Conservation (phyloP, 2,888 invertebrate genomes). For the Morpho achilles region DNA sequence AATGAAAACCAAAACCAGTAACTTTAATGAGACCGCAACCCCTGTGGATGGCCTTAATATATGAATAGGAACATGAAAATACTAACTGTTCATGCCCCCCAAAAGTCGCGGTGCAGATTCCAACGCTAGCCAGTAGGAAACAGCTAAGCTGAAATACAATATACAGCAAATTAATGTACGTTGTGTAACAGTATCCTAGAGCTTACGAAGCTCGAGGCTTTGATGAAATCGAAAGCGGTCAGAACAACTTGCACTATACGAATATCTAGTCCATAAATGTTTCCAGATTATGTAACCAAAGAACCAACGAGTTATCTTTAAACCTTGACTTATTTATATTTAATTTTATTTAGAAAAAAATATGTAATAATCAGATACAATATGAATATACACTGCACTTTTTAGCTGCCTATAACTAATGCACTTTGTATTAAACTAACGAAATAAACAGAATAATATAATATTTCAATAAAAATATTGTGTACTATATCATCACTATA, state of each 20-base stretch:
- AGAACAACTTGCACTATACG: constrained; percentile 25
- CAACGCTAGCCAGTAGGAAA: constrained; percentile 66
- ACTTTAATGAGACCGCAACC: constrained; percentile 16
- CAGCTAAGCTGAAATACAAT: constrained; percentile 70
- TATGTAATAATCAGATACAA: not conserved
- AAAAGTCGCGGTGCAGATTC: constrained; percentile 72
- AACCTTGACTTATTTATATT: not conserved
- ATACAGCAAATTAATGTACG: constrained; percentile 8
- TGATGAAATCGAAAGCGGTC: constrained; percentile 43
- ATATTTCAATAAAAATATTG: not conserved
- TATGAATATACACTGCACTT: not conserved
- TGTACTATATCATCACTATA: not conserved
- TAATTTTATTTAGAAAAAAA: not conserved
- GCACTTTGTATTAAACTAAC: not conserved
- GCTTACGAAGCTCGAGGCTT: constrained; percentile 14
- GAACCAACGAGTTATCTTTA: constrained; percentile 3
- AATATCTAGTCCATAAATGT: constrained; percentile 23
- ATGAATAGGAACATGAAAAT: constrained; percentile 40
- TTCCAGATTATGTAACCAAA: constrained; percentile 26
- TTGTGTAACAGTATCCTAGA: constrained; percentile 10
- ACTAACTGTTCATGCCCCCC: constrained; percentile 77
- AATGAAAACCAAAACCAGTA: constrained; percentile 3
- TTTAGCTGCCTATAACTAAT: no score
- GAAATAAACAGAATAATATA: not conserved
- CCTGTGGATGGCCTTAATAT: constrained; percentile 26